Evolutionary conservation across 2,888 invertebrate genomes (phyloP).

Genomic region (Dioctria linearis): DNA sequence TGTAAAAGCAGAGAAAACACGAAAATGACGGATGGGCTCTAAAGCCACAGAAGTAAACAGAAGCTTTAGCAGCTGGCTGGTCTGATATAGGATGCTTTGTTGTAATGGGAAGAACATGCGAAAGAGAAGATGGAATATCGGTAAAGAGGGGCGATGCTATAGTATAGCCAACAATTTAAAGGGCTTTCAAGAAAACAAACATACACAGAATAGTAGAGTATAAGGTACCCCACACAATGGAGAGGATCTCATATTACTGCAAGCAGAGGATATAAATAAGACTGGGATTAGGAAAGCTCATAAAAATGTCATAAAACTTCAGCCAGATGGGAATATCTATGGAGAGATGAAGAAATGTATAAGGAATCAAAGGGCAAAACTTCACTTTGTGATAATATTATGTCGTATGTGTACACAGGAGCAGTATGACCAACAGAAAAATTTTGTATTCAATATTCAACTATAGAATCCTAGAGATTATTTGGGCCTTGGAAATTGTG

Average conservation of each 20-base stretch:
- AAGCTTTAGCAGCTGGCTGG: neutral
- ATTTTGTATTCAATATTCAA: neutral
- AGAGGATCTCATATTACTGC: slow-evolving; percentile 36
- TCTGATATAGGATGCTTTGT: neutral
- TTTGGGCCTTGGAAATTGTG: neutral
- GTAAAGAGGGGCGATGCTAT: neutral
- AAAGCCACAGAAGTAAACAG: slow-evolving; percentile 48
- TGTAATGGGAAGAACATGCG: neutral
- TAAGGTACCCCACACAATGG: slow-evolving; percentile 10
- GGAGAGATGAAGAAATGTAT: neutral
- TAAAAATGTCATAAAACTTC: slow-evolving; percentile 55
- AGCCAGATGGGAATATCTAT: slow-evolving; percentile 11
- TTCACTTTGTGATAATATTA: neutral
- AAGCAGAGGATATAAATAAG: slow-evolving; percentile 49
- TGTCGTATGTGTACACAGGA: neutral
- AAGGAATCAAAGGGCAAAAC: slow-evolving; percentile 32
- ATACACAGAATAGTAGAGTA: slow-evolving; percentile 18
- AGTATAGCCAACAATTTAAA: neutral
- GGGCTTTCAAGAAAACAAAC: slow-evolving; percentile 53
- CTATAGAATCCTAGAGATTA: neutral
- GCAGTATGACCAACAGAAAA: neutral
- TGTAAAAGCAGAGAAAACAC: slow-evolving; percentile 47
- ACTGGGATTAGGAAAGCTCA: slow-evolving; percentile 51
- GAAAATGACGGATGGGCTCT: slow-evolving; percentile 49
- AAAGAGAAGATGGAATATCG: neutral